Evolutionary conservation across 2,113 vertebrate genomes (phyloP), one percentile per base, ranked within the genome.

Genomic region (Chamaetylas fuelleborni): DNA sequence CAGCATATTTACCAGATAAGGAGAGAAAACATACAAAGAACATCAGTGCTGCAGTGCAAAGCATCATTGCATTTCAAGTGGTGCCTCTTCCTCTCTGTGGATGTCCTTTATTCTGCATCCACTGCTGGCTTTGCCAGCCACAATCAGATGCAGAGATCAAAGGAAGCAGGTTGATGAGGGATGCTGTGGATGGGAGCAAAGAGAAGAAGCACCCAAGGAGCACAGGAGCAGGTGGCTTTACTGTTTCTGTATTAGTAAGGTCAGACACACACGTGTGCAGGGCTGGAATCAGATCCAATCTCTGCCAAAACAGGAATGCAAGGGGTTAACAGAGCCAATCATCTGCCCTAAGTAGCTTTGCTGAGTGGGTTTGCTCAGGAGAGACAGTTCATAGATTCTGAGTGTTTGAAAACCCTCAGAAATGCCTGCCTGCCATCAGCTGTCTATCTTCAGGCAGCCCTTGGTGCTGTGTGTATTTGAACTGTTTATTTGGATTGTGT

Each of bases 261-360:
- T n/a, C 23, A 90, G 28, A 17, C 18, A 31, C 22, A 11, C 2
- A 3, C 0, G 0, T 5, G 19, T 29, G 53, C 17, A 28, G 16
- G 36, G 42, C 34, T 47, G 38, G 28, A 51, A 43, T 7, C 28
- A 10, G 28, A 11, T 16, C 38, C 12, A 12, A 10, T 11, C 25
- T 7, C 57, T 47, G 42, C 31, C 47, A 51, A 65, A 53, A 11
- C 15, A 8, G 6, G 29, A 23, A 20, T 8, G 18, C 9, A 42
- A 87, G 31, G 42, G 24, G 45, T 74, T 87, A 51, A 77, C 43
- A 57, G 64, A 26, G 34, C 9, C 16, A 51, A 1, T 45, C n/a
- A 11, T 2, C 11, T 16, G 33, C 51, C 7, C 20, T 14, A 6
- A 66, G n/a, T 2, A 25, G 72, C 69, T 89, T 25, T 74, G 61